Evolutionary conservation across 2,888 invertebrate species (phyloP), one percentile per base, ranked within the genome.

Genomic region (Drosophila demipolita): DNA sequence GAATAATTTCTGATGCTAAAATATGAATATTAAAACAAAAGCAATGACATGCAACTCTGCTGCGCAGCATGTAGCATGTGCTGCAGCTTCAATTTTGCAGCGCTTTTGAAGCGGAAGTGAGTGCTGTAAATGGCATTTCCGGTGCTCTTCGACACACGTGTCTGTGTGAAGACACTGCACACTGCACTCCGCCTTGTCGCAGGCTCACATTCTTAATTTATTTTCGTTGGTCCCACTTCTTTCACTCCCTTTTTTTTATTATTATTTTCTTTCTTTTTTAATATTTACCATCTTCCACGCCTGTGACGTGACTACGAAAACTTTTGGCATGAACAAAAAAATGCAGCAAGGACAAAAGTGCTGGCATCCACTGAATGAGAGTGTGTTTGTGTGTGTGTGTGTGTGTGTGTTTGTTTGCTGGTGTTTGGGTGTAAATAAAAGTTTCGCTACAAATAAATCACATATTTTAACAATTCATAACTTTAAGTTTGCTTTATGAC

Each of bases 11-110:
- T 86, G 83, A 85, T 90, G 90, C 83, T 83, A 78, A 83, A 90
- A 90, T 87, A 87, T 87, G 87, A 90, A 87, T 88, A 84, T 84
- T 89, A 89, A 88, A 83, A 87, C 87, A 88, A 88, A 86, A 73
- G 72, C 78, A 57, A 59, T 72, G 72, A 71, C 62, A 75, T 70
- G 50, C 54, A 68, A 62, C 53, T n/a, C 68, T 64, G 40, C 73
- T 59, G 42, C 70, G 73, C 87, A 36, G 75, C 87, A 87, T 87
- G 77, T 84, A 36, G 75, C 87, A 87, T 87, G 77, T 84, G 84
- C 80, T 66, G 55, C 74, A 57, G 61, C 49, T 59, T 23, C 45
- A 45, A 45, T 15, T 45, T 50, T 23, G 23, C 32, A 17, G 4
- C 42, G 17, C 52, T 15, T 15, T 45, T 48, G n/a, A 48, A 77